phyloP scores from a whole-genome alignment of 2,888 invertebrate species.

The Colostygia pectinataria region DNA sequence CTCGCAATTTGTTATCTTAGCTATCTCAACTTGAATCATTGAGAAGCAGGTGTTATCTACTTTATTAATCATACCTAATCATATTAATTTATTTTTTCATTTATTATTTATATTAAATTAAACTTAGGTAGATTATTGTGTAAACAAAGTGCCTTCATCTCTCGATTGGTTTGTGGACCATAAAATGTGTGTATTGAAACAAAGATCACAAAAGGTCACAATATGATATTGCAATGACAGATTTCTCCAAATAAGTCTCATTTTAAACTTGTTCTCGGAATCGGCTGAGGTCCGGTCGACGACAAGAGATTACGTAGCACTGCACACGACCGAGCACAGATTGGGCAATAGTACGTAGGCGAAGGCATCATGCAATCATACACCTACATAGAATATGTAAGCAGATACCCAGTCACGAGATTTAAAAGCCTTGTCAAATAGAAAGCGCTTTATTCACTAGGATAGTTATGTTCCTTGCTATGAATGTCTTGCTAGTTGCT shows the following conservation, averaged over 20 bases:
- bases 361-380: constrained; percentile 26
- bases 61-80: no score
- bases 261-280: constrained; percentile 22
- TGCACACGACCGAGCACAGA: constrained; percentile 2
- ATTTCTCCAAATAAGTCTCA: constrained; percentile 27
- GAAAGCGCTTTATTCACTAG: no score
- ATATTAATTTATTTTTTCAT: no score
- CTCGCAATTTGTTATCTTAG: constrained; percentile 25
- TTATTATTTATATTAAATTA: no score
- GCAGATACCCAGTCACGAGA: no score
- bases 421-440: no score
- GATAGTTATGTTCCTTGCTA: no score
- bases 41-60: constrained; percentile 18
- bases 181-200: constrained; percentile 9
- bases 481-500: no score
- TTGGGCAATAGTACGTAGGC: constrained; percentile 21
- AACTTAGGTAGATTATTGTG: no score
- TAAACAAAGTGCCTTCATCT: background rate
- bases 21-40: constrained; percentile 28
- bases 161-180: constrained; percentile 1
- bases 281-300: constrained; percentile 21
- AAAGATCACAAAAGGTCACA: constrained; percentile 26
- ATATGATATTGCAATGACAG: constrained; percentile 24
- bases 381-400: constrained; percentile 1
- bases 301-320: constrained; percentile 17